phyloP scores from a whole-genome alignment of 2,888 invertebrate species.

The Maniola hyperantus region DNA sequence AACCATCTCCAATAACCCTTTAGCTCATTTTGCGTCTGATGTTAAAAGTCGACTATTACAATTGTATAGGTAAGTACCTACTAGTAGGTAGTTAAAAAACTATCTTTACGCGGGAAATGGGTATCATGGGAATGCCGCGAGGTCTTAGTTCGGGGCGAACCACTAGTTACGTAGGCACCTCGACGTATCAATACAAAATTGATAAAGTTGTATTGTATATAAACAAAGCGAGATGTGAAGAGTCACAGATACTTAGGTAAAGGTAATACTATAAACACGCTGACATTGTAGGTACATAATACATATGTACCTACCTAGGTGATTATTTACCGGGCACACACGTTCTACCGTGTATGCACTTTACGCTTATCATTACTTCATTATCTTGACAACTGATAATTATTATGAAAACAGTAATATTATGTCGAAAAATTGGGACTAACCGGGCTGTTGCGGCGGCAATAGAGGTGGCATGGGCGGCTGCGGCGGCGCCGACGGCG shows the following conservation, averaged over 20 bases:
- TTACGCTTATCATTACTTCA: constrained; percentile 16
- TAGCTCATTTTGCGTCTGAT: no score
- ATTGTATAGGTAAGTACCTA: no score
- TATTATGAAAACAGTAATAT: neutral
- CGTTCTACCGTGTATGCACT: neutral
- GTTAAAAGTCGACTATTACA: no score
- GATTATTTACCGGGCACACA: neutral
- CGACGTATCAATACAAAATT: constrained; percentile 8
- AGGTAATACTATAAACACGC: constrained; percentile 1
- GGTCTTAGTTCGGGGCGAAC: no score
- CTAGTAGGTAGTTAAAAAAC: no score
- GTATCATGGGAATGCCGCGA: no score
- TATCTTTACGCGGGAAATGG: no score
- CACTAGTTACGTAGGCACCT: no score
- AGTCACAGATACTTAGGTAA: neutral
- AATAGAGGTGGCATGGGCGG: constrained; percentile 76
- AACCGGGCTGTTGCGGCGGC: constrained; percentile 76
- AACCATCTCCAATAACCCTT: no score
- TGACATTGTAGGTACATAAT: constrained; percentile 26
- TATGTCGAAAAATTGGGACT: constrained; percentile 46
- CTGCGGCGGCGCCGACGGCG: constrained; percentile 80
- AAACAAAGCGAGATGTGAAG: constrained; percentile 11
- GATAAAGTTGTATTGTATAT: constrained; percentile 19
- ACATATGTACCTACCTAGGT: no score
- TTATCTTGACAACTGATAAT: neutral